Conservation (phyloP, 35 echinoderm and acorn worm species). For the Heliocidaris tuberculata region DNA sequence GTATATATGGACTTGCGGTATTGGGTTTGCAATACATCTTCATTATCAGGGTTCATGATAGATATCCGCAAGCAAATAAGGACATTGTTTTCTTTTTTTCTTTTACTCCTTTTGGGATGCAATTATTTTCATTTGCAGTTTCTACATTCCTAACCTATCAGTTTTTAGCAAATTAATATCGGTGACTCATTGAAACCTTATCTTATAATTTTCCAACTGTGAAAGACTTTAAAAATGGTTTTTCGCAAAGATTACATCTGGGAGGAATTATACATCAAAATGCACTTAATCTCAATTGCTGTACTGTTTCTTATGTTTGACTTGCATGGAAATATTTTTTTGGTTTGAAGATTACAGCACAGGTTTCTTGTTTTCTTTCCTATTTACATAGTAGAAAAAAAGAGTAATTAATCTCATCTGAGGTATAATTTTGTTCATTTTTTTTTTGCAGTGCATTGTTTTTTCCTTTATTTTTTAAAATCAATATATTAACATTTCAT, state of each 20-base stretch:
- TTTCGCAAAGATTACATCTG: background rate
- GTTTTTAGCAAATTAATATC: background rate
- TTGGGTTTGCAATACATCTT: background rate
- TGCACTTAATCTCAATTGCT: background rate
- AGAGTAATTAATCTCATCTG: background rate
- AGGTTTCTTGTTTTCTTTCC: background rate
- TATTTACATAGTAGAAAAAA: background rate
- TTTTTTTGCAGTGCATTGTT: background rate
- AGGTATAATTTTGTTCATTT: background rate
- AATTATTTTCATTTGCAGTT: background rate
- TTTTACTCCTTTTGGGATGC: background rate
- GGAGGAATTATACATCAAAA: background rate
- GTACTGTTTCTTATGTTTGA: too few species aligned
- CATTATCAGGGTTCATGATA: background rate
- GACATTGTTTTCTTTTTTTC: background rate
- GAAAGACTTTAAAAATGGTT: background rate
- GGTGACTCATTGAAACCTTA: background rate
- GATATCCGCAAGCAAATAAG: background rate
- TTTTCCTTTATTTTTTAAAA: too few species aligned
- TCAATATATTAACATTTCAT: too few species aligned
- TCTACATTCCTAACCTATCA: background rate
- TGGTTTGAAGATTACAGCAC: too few species aligned
- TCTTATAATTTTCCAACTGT: background rate
- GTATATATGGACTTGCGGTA: too few species aligned
- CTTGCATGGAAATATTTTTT: too few species aligned